Conservation (phyloP, 2,113 vertebrate species). For the Dicrurus megarhynchus region DNA sequence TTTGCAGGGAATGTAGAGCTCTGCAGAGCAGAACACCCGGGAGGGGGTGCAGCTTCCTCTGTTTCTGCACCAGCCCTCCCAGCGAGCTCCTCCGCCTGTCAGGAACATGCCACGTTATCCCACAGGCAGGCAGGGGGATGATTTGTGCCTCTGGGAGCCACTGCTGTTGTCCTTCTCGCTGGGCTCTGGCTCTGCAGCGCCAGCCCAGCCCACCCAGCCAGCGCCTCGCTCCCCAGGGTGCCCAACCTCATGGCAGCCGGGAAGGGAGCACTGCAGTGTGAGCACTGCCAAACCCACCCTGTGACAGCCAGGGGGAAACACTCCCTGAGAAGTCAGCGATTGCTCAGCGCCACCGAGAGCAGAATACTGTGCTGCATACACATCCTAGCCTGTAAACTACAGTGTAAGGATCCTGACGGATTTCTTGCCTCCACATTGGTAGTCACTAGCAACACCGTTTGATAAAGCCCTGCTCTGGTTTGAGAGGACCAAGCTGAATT, state of each 20-base stretch:
- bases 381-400: not conserved
- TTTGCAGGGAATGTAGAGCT: not conserved
- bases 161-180: not conserved
- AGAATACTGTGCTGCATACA: not conserved
- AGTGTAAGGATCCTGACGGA: not conserved
- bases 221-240: not conserved
- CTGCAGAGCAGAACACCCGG: not conserved
- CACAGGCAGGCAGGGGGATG: not conserved
- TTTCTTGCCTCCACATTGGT: not conserved
- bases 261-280: not conserved
- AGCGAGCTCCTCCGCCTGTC: not conserved
- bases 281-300: not conserved
- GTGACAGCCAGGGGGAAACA: not conserved
- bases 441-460: constrained; percentile 16
- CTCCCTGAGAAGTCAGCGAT: not conserved
- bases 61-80: constrained; percentile 16
- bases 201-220: not conserved
- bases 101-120: not conserved
- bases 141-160: not conserved
- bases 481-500: not conserved
- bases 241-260: not conserved
- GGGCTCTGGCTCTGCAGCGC: not conserved
- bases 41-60: constrained; percentile 7
- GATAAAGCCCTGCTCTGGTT: not conserved
- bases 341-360: not conserved